phyloP scores from a whole-genome alignment of 2,113 vertebrate genomes.

The Haemorhous mexicanus region DNA sequence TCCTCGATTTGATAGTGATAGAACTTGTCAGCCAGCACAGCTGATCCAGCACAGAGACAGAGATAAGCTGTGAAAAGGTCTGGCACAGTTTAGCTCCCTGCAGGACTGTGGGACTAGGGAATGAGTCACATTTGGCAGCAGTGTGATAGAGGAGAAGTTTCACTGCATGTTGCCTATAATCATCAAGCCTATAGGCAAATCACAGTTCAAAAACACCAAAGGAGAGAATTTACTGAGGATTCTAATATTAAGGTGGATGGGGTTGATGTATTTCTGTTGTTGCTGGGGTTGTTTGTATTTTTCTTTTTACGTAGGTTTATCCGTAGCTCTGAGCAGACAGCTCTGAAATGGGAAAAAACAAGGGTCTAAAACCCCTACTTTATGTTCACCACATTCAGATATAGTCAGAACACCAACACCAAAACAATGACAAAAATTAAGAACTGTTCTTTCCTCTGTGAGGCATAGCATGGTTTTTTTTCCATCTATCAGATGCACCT shows the following conservation, averaged over 20 bases:
- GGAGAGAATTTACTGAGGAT: not conserved
- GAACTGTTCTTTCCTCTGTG: not conserved
- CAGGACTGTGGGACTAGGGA: not conserved
- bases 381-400: not conserved
- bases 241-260: not conserved
- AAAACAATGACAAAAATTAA: not conserved
- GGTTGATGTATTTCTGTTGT: not conserved
- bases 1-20: not conserved
- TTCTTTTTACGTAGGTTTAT: not conserved
- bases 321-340: not conserved
- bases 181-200: not conserved
- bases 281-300: not conserved
- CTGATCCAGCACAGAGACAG: constrained; percentile 2
- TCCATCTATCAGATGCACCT: not conserved
- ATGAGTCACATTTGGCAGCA: not conserved
- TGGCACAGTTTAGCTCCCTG: not conserved
- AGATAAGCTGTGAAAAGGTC: constrained; percentile 14
- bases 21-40: constrained; percentile 14
- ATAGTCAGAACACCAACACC: not conserved
- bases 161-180: not conserved
- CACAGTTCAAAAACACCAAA: not conserved
- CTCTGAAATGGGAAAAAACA: not conserved
- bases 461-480: not conserved
- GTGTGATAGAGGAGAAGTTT: not conserved
- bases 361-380: not conserved